A percentile compares a stretch with the other conserved stretches of the same genome.
These are phyloP conservation scores for Eupithecia vulgata DNA, from an alignment of 2,888 invertebrate genomes.

Conservation along the genomic window DNA sequence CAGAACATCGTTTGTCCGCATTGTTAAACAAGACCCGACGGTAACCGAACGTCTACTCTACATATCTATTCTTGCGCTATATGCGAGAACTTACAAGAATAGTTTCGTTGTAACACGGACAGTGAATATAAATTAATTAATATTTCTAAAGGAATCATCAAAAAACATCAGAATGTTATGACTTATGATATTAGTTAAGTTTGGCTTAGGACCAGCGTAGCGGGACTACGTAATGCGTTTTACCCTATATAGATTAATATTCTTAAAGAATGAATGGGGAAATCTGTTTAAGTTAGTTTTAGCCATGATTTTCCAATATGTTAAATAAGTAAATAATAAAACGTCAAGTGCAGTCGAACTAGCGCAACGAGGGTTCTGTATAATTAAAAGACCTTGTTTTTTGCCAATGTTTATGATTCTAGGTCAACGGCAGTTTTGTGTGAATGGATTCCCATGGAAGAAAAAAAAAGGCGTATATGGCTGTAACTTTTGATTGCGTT, in stretches of 20 bases:
- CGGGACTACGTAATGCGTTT: background rate
- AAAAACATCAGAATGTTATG: constrained; percentile 3
- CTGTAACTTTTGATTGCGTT: no score
- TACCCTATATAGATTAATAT: background rate
- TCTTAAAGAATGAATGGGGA: background rate
- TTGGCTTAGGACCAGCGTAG: background rate
- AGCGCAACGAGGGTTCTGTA: no score
- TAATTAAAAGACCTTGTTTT: no score
- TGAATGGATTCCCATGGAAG: no score
- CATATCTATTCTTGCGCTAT: constrained; percentile 19
- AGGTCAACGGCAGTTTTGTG: no score
- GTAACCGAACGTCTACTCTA: constrained; percentile 49
- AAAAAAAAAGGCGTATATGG: no score
- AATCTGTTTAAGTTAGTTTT: no score
- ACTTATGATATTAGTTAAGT: constrained; percentile 1
- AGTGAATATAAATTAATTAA: constrained; percentile 8
- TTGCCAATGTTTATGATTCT: no score
- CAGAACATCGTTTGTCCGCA: constrained; percentile 55
- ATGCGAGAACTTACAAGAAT: constrained; percentile 13
- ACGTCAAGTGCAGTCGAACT: no score
- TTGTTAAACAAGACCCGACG: constrained; percentile 65
- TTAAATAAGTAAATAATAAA: no score
- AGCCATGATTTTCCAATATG: no score
- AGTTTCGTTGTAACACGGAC: constrained; percentile 15
- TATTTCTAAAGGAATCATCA: constrained; percentile 13